Evolutionary conservation across 2,797 vertebrate genomes (phyloP).

Genomic region (Siniperca undulata): DNA sequence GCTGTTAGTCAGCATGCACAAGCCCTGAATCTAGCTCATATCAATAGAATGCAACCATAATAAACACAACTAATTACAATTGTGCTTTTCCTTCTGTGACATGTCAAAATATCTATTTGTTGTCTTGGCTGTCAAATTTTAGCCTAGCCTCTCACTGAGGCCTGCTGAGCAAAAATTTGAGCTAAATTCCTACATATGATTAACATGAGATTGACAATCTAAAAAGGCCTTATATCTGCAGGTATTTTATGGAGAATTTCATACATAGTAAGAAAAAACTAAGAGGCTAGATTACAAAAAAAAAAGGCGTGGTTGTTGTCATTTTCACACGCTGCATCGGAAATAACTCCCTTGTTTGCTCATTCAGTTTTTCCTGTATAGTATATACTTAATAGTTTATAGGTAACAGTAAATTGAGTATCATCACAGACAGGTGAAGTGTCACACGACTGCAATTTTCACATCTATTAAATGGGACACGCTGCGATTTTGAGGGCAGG

Average conservation of each 20-base stretch:
- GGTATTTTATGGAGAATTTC: not conserved
- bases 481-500: not conserved
- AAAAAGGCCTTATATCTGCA: not conserved
- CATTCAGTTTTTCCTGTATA: not conserved
- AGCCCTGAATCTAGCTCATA: not conserved
- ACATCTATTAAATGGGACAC: not conserved
- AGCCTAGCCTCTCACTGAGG: not conserved
- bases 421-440: not conserved
- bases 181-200: not conserved
- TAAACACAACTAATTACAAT: not conserved
- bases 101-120: not conserved
- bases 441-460: not conserved
- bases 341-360: not conserved
- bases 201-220: not conserved
- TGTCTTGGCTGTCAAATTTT: not conserved
- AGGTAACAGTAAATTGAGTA: not conserved
- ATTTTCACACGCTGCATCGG: not conserved
- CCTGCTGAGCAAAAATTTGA: not conserved
- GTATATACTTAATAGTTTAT: not conserved
- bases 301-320: not conserved
- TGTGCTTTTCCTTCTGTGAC: not conserved
- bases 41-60: not conserved
- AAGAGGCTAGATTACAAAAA: not conserved
- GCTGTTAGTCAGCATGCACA: not conserved
- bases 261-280: not conserved